Base-by-base conservation (phyloP, 2,888 invertebrate genomes). In the Leptogaster cylindrica region DNA sequence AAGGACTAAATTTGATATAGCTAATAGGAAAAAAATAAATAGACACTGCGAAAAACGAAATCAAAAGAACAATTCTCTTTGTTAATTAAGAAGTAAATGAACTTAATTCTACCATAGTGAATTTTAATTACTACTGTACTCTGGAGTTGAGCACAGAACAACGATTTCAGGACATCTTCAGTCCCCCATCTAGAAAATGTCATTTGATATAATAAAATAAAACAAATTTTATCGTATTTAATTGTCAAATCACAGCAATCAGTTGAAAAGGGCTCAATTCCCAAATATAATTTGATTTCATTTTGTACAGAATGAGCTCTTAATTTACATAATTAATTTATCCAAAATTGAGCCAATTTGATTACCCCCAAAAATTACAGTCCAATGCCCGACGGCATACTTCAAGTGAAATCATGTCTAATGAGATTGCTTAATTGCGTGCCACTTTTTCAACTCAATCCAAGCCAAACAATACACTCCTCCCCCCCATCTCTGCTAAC, bases 351-450 rank as follows among this genome's bases (percentile, higher is more conserved):
- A 31, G 33, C 10, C 52, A 52, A 52, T 31, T 52, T 31, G 27
- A 31, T 52, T 33, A 31, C 33, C 18, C 31, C 20, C n/a, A 25
- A 25, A 20, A 5, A 46, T 25, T 46, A 20, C 20, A 23, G 46
- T 46, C 46, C 18, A n/a, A n/a, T n/a, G n/a, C 46, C 10, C 5
- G 8, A 6, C n/a, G 46, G 8, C 23, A 31, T 14, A 14, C 18
- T 31, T 20, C 27, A 7, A 20, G 8, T 14, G 12, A 52, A 52
- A 52, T 52, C 20, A 33, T 52, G 14, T 52, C 52, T 52, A 52
- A 52, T 52, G 52, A 52, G 52, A 52, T 52, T 33, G 52, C 52
- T 52, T 52, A 52, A 52, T 52, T 52, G 52, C 52, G 14, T 52
- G 52, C 52, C 52, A 31, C 52, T 52, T 52, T 50, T 52, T 52